Conservation (phyloP, 2,888 invertebrate genomes). For the Lithophane semibrunnea region DNA sequence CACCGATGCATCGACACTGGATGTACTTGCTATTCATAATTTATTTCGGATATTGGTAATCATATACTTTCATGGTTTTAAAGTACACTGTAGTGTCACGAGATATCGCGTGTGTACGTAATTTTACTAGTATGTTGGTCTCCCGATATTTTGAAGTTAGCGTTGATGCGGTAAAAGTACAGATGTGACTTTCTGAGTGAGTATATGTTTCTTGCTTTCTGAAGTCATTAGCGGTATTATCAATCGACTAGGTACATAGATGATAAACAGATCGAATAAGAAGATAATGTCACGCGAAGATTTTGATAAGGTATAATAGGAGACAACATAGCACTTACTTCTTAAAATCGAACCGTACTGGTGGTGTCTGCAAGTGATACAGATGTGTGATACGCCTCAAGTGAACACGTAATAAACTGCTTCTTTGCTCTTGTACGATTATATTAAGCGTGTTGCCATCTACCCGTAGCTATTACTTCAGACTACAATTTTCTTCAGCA, state of each 20-base stretch:
- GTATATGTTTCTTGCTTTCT: background rate
- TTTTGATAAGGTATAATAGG: background rate
- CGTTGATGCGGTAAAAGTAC: background rate
- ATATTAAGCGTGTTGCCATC: conserved; percentile 3
- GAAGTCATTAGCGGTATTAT: background rate
- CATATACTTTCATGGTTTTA: background rate
- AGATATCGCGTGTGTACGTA: background rate
- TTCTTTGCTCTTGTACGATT: conserved; percentile 2
- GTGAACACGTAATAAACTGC: background rate
- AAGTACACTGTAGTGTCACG: background rate
- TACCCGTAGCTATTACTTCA: conserved; percentile 21
- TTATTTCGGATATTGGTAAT: background rate
- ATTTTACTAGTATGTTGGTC: background rate
- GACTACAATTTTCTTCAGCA: conserved; percentile 43
- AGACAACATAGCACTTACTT: background rate
- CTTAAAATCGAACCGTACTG: background rate
- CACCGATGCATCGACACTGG: conserved; percentile 46
- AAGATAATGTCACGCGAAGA: background rate
- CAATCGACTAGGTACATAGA: too few relatives aligned
- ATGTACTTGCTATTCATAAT: conserved; percentile 13
- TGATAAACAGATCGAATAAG: background rate
- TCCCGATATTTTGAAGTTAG: background rate
- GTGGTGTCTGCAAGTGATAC: background rate
- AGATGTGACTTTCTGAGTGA: background rate
- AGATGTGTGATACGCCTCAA: background rate